Evolutionary conservation across 2,797 vertebrate genomes (phyloP), one percentile per base, ranked within the genome.

Genomic region (Atherinosoma microstoma): DNA sequence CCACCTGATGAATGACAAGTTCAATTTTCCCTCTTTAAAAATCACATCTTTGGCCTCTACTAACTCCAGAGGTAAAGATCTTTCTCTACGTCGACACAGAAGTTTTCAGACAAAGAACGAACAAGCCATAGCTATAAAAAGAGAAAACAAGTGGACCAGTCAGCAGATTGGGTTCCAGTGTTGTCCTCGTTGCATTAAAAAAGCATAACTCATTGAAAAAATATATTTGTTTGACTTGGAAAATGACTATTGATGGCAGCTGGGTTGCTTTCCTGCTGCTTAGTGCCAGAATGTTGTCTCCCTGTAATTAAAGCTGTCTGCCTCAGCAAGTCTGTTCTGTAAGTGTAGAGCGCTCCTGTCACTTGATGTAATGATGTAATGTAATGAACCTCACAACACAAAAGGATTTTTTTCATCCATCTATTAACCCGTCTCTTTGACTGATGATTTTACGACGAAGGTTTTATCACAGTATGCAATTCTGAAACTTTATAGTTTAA

Each of bases 231-330:
- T 45, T 68, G 66, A 72, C 35, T 10, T 64, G 58, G 34, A 38
- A 70, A 75, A 69, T 51, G 47, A 56, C 42, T 7, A 45, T 32
- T 58, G 66, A 75, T 67, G 75, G 53, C 76, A 51, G 76, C 64
- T 20, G 8, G 13, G 51, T 12, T 54, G 38, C 13, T 79, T 53
- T 10, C 54, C 51, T 10, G 29, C 45, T 9, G 54, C 32, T 49
- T 32, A 42, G 61, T 75, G 78, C 69, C 78, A 80, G 35, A 69
- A 51, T 45, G 61, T 60, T 4, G 59, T 70, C 67, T 87, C 80
- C 61, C 45, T 80, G 40, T 86, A 84, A 85, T 78, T 84, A 82
- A 73, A 74, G 62, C 74, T 1, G 76, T 66, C 72, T 70, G 82
- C 64, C 53, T 64, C 64, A 59, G 76, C 70, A 76, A 32, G 62